Evolutionary conservation across 2,113 vertebrate species (phyloP).

Genomic region (Amphilophus citrinellus): DNA sequence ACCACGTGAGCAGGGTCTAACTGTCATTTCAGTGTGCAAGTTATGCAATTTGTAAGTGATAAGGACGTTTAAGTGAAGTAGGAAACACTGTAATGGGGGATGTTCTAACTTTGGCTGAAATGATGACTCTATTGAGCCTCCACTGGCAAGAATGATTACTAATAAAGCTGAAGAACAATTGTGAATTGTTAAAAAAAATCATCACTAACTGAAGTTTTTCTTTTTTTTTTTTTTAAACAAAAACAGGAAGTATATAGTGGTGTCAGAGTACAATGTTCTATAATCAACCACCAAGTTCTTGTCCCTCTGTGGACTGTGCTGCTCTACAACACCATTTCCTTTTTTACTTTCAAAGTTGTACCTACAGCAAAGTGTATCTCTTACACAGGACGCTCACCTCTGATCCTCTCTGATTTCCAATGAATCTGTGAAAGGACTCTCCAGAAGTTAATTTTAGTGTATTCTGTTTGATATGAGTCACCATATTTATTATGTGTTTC

Average conservation of each 20-base stretch:
- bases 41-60: neutral
- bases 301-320: neutral
- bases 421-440: fast-evolving
- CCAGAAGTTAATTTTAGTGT: neutral
- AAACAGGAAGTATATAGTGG: neutral
- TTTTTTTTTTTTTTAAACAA: neutral
- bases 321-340: neutral
- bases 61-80: neutral
- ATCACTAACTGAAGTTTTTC: neutral
- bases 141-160: neutral
- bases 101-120: neutral
- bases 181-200: neutral
- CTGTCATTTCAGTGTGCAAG: neutral
- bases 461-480: neutral
- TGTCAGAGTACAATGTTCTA: neutral
- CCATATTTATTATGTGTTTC: slow-evolving; percentile 3
- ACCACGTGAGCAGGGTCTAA: neutral
- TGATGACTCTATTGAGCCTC: neutral
- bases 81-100: neutral
- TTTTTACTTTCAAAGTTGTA: neutral
- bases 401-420: neutral
- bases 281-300: neutral
- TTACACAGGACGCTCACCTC: neutral
- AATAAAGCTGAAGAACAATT: neutral
- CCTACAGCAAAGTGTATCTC: neutral